Base-by-base conservation (phyloP, 2,888 invertebrate genomes). In the Synergus umbraculus region DNA sequence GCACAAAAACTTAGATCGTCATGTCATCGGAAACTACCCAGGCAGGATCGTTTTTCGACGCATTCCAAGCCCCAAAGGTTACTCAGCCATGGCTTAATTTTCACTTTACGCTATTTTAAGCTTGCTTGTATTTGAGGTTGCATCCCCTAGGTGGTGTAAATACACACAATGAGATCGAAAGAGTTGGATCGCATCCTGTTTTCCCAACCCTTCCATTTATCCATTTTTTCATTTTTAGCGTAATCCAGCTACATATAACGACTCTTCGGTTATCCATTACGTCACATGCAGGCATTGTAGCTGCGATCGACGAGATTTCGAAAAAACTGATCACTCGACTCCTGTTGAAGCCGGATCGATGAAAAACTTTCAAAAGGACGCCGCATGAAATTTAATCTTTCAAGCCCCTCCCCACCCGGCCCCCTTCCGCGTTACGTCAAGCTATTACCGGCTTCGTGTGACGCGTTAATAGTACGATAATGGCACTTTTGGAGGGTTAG, bases 311-410 rank as follows among this genome's bases (percentile, higher is more conserved):
- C 5, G 54, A 54, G 37, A 29, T 46, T 49, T 29, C 46, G n/a
- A 73, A 69, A 69, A 73, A 29, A 29, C 15, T 73, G 49, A 73
- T 49, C 49, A 29, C 73, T 73, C 22, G 22, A 49, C 73, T 46
- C 10, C 46, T 13, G 54, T 18, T 18, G 18, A 18, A n/a, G 46
- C 69, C 3, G n/a, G 54, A 73, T 73, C 54, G 37, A 73, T 73
- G 73, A 73, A 73, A 54, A 73, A 73, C 73, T 54, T 54, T 73
- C 37, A 49, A 73, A 73, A 73, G 73, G 41, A 73, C 73, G 73
- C 37, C 73, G 73, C 73, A 73, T 73, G 54, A 73, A 73, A 73
- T 73, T 73, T 73, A 73, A 73, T 73, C 49, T 73, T 73, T 73
- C 37, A 29, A 13, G n/a, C 37, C 29, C 29, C 9, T 54, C 12